Percentiles rank a stretch among this genome's conserved stretches.
Conservation (phyloP, 2,113 vertebrate genomes). For the Indicator indicator region DNA sequence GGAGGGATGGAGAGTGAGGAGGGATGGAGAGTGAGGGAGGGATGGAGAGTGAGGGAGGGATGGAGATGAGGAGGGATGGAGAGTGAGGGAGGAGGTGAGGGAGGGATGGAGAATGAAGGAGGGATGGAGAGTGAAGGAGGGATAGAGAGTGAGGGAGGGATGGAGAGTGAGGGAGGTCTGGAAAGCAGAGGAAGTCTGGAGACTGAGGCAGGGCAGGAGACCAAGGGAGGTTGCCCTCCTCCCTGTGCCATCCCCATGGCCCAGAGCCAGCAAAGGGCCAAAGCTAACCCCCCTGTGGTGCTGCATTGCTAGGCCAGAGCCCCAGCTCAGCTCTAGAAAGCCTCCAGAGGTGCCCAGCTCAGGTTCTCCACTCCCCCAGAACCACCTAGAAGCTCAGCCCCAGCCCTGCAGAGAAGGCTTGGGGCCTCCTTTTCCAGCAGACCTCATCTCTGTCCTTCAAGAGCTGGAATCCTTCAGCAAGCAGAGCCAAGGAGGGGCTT, state of each 20-base stretch:
- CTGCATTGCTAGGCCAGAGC: background rate
- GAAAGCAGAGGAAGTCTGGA: too few relatives aligned
- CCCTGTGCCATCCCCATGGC: background rate
- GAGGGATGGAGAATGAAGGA: too few relatives aligned
- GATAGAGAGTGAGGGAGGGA: too few relatives aligned
- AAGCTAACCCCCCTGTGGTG: background rate
- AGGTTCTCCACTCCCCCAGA: background rate
- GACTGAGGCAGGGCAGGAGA: background rate
- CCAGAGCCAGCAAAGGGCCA: background rate
- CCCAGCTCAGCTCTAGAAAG: background rate
- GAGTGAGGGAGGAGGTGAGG: too few relatives aligned
- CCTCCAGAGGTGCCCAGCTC: background rate
- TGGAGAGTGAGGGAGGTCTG: too few relatives aligned
- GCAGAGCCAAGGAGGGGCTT: background rate
- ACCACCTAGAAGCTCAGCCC: background rate
- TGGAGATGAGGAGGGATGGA: too few relatives aligned
- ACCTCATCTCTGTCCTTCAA: background rate
- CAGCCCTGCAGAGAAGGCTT: background rate
- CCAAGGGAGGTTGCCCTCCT: rapidly evolving
- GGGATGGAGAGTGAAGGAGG: too few relatives aligned
- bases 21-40: background rate
- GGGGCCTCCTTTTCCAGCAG: background rate
- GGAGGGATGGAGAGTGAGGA: background rate
- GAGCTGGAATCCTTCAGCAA: background rate
- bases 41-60: background rate